Conservation (phyloP, 2,113 vertebrate species). For the Nansenia antarctica region DNA sequence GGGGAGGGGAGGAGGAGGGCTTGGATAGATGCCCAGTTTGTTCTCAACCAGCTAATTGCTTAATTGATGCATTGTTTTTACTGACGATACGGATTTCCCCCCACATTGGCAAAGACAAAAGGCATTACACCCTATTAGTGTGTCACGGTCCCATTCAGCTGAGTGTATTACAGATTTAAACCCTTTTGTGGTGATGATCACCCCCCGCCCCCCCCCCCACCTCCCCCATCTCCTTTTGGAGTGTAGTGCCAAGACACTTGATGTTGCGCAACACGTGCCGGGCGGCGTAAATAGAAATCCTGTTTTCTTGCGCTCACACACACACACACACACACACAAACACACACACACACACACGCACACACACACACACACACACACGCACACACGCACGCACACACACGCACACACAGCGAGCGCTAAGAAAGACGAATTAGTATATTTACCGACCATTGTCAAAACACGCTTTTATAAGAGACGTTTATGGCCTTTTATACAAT, state of each 20-base stretch:
- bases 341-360: too few species aligned
- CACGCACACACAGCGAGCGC: slow-evolving; percentile 48
- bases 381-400: too few species aligned
- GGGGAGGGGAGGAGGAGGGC: slow-evolving; percentile 53
- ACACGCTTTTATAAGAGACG: slow-evolving; percentile 52
- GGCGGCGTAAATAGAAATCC: slow-evolving; percentile 68
- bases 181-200: slow-evolving; percentile 66
- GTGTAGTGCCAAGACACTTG: slow-evolving; percentile 74
- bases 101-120: slow-evolving; percentile 69
- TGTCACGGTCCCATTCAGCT: slow-evolving; percentile 71
- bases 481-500: slow-evolving; percentile 56
- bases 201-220: too few species aligned
- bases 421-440: slow-evolving; percentile 60
- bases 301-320: not conserved
- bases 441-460: slow-evolving; percentile 2
- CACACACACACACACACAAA: too few species aligned
- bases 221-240: too few species aligned
- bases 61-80: slow-evolving; percentile 85
- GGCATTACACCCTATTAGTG: slow-evolving; percentile 79
- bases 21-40: slow-evolving; percentile 83
- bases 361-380: too few species aligned
- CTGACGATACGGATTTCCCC: slow-evolving; percentile 74
- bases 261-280: slow-evolving; percentile 72
- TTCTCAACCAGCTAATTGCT: slow-evolving; percentile 77
- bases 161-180: slow-evolving; percentile 76